phyloP scores from a whole-genome alignment of 1,140 invertebrate species.

The Marisa cornuarietis region DNA sequence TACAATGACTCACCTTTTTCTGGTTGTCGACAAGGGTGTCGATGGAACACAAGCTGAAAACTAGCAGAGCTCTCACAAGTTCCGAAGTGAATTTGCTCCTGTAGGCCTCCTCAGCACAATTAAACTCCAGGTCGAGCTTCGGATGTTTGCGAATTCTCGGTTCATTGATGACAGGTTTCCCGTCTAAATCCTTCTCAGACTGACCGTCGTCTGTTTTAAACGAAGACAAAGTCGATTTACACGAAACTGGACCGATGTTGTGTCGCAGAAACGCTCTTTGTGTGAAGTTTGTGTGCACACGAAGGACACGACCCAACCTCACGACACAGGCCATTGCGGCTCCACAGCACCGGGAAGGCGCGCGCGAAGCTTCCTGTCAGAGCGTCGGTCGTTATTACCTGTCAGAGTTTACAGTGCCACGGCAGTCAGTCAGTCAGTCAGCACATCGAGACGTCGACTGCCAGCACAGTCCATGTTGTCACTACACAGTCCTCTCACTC shows the following conservation, averaged over 20 bases:
- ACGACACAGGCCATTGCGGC: background rate
- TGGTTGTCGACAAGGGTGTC: slow-evolving; percentile 94
- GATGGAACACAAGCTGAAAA: slow-evolving; percentile 92
- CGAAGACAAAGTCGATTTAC: slow-evolving; percentile 15
- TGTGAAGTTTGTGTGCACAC: background rate
- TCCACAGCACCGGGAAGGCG: background rate
- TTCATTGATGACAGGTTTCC: slow-evolving; percentile 12
- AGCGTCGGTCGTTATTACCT: too few species aligned
- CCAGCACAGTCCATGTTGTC: background rate
- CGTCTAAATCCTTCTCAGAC: background rate
- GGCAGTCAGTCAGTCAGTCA: background rate
- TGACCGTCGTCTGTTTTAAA: slow-evolving; percentile 8
- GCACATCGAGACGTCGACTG: background rate
- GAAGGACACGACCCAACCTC: background rate
- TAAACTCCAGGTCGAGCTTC: slow-evolving; percentile 79
- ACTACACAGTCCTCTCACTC: background rate
- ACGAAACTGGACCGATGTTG: background rate
- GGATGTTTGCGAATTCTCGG: slow-evolving; percentile 26
- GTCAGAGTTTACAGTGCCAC: background rate
- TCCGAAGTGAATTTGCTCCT: slow-evolving; percentile 93
- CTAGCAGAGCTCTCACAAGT: slow-evolving; percentile 88
- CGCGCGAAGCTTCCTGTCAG: too few species aligned
- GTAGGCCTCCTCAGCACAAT: slow-evolving; percentile 69
- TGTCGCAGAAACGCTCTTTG: background rate
- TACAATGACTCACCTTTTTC: slow-evolving; percentile 78